Evolutionary conservation across 2,888 invertebrate genomes (phyloP).

Genomic region (Drosophila ezoana): DNA sequence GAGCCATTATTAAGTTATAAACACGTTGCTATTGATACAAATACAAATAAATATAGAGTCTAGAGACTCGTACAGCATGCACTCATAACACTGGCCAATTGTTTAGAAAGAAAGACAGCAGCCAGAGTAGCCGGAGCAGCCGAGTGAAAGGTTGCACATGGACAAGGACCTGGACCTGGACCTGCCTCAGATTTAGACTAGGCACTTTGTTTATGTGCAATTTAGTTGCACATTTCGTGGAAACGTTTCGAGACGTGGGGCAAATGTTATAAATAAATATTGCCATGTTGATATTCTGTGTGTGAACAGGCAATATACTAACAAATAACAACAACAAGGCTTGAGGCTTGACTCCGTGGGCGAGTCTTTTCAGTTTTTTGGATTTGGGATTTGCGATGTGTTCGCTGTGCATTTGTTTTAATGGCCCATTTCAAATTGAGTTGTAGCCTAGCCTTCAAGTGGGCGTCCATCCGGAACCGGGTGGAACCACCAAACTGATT

Average conservation of each 20-base stretch:
- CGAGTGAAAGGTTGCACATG: constrained; percentile 70
- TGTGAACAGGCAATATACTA: constrained; percentile 47
- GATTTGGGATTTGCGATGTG: constrained; percentile 57
- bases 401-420: constrained; percentile 72
- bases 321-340: constrained; percentile 18
- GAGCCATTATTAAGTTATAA: constrained; percentile 81
- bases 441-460: constrained; percentile 61
- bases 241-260: constrained; percentile 30
- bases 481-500: constrained; percentile 44
- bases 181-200: constrained; percentile 48
- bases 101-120: constrained; percentile 62
- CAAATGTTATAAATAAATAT: constrained; percentile 75
- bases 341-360: constrained; percentile 43
- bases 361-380: constrained; percentile 43
- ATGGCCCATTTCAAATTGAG: constrained; percentile 77
- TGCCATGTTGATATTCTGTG: constrained; percentile 70
- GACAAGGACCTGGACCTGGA: constrained; percentile 57
- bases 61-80: constrained; percentile 9
- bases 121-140: constrained; percentile 23
- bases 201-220: constrained; percentile 65
- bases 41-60: constrained; percentile 72
- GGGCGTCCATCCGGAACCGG: constrained; percentile 60
- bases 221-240: constrained; percentile 64
- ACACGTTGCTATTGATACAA: constrained; percentile 78
- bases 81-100: constrained; percentile 34